Conservation (phyloP, 2,797 vertebrate species). For the Muscicapa striata region DNA sequence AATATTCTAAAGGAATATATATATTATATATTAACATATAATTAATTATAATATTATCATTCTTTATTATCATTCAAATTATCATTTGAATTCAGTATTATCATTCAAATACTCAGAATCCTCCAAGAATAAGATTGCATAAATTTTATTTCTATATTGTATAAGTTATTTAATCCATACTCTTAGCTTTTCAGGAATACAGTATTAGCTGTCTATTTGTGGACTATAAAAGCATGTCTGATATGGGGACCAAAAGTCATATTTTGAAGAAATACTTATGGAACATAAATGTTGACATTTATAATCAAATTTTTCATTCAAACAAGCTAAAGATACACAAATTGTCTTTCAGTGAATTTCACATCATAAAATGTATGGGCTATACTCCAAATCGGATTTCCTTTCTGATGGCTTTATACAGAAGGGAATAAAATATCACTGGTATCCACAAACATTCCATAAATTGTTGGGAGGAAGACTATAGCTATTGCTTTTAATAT, state of each 20-base stretch:
- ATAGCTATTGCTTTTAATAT: neutral
- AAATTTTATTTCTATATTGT: neutral
- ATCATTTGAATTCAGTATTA: too few relatives aligned
- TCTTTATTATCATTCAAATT: too few relatives aligned
- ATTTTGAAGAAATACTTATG: neutral
- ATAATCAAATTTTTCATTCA: neutral
- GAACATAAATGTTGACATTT: neutral
- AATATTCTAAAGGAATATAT: neutral
- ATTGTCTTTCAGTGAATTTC: neutral
- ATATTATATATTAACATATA: neutral
- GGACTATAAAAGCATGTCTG: rapidly evolving
- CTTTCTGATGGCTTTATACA: neutral
- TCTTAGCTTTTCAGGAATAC: neutral
- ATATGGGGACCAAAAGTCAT: neutral
- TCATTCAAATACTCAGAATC: neutral
- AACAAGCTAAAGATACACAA: neutral
- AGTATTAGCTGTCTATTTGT: neutral
- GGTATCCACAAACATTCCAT: neutral
- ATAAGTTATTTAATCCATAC: neutral
- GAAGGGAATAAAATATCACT: neutral
- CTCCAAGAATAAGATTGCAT: neutral
- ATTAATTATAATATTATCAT: too few relatives aligned
- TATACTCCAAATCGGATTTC: neutral
- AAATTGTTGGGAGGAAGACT: neutral
- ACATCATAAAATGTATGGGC: neutral